Evolutionary conservation across 2,888 invertebrate species (phyloP).

Genomic region (Pinctada fucata): DNA sequence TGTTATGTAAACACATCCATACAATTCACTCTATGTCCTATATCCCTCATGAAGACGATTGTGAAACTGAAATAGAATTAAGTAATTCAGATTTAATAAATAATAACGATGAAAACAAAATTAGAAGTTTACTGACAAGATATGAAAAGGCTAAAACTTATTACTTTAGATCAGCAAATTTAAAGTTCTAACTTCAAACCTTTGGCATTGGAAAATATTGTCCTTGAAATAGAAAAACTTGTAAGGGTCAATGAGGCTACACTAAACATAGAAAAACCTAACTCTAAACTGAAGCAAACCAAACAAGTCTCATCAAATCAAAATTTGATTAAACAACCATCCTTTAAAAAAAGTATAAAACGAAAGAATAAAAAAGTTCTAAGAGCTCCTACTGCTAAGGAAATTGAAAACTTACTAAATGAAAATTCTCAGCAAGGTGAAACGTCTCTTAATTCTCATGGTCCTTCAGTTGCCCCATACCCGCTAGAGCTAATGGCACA

Average conservation of each 20-base stretch:
- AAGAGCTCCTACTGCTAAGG: not conserved
- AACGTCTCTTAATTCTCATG: not conserved
- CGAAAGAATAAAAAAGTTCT: not conserved
- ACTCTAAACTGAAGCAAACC: not conserved
- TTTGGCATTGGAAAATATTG: constrained; percentile 1
- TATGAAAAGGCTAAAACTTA: not conserved
- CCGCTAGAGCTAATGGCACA: not conserved
- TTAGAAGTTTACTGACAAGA: not conserved
- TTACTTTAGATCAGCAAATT: not conserved
- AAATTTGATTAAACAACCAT: not conserved
- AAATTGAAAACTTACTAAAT: not conserved
- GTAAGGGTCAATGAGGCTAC: not conserved
- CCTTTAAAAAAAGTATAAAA: not conserved
- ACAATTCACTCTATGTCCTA: constrained; percentile 7
- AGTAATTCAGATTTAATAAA: not conserved
- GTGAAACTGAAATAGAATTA: constrained; percentile 1
- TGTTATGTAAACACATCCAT: constrained; percentile 23
- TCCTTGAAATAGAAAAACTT: not conserved
- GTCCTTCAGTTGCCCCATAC: not conserved
- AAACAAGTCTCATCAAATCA: not conserved
- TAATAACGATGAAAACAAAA: not conserved
- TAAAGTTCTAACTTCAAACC: not conserved
- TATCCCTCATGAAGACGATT: not conserved
- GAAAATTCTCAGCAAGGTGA: not conserved
- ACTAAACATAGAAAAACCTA: not conserved